Base-by-base conservation (phyloP, 2,113 vertebrate species). In the Collichthys lucidus region DNA sequence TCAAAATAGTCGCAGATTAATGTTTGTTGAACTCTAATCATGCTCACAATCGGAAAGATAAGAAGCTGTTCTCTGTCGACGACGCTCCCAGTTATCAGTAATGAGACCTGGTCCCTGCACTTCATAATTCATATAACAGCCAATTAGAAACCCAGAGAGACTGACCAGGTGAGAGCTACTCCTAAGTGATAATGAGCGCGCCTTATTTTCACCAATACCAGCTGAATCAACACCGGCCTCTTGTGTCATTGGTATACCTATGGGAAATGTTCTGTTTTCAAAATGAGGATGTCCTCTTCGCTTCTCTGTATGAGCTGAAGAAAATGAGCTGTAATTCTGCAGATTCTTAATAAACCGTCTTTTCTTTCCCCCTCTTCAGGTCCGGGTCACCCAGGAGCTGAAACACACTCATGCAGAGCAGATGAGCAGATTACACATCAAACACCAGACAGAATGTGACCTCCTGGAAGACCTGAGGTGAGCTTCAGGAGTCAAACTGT, bases 381-480 rank as follows among this genome's bases (percentile, higher is more conserved):
- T 94, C 82, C 90, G 93, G 88, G 96, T 99, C 90, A 98, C 96
- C 83, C 98, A 99, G 94, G 97, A 98, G 94, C 94, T 99, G 91
- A 99, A 97, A 91, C 97, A 98, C 91, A 96, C 95, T 86, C 97
- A 99, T 60, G 89, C 95, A 49, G 98, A 99, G 85, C 98, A 99
- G 96, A 95, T 97, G 95, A 97, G 93, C 94, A 96, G 96, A 85
- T 95, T 99, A 89, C 96, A 98, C 92, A 93, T 96, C 91, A 99
- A 99, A 91, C 97, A 99, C 91, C 98, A 99, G 92, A 95, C 96
- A 80, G 97, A 99, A 92, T 98, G 97, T 91, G 98, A 99, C 84
- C 96, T 99, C 70, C 96, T 99, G 74, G 98, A 99, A 88, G 98
- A 99, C 88, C 96, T 99, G 94, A 98, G 98, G 98, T 99, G 95